Base-by-base conservation (phyloP, 2,113 vertebrate genomes). In the Phalacrocorax pelagicus region DNA sequence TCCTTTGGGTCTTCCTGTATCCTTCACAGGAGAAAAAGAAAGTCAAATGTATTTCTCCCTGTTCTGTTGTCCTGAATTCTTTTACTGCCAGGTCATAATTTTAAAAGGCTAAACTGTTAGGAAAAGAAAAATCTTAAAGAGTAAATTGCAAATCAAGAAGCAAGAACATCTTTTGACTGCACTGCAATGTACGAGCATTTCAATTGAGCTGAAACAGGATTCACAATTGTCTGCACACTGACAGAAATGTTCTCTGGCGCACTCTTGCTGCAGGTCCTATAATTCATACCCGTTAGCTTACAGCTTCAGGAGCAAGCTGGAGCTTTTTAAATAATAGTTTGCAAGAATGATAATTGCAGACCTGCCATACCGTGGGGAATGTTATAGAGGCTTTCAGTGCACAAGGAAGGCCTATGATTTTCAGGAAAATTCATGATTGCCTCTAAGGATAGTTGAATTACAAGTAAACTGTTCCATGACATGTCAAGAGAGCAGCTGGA, bases 261-360 rank as follows among this genome's bases (percentile, higher is more conserved):
- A 71, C 12, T 93, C 69, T 86, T 95, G 69, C 49, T 96, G 47
- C 47, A 61, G 77, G 61, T 92, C 65, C 27, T 83, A 11, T 74
- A 92, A 84, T 84, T 92, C 65, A 72, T 63, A 58, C 2, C 8
- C 34, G 65, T 91, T 78, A 90, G 44, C 44, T 46, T 46, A 83
- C 19, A 92, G 32, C 47, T 57, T 88, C 78, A 71, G 57, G 24
- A 81, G 16, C 34, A 79, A 63, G n/a, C 44, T 47, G 67, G 47
- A 90, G 47, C 22, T 93, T 95, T 97, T 94, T n/a, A 89, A 95
- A 88, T 74, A 88, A 72, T 26, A 88, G 47, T 92, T 96, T 91
- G 57, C 61, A 90, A 66, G 61, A 94, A 86, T 65, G 40, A 61
- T 95, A 95, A 94, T 96, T 88, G 46, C 44, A 81, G 69, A 70